phyloP scores from a whole-genome alignment of 2,888 invertebrate genomes.

The Cephonodes hylas region DNA sequence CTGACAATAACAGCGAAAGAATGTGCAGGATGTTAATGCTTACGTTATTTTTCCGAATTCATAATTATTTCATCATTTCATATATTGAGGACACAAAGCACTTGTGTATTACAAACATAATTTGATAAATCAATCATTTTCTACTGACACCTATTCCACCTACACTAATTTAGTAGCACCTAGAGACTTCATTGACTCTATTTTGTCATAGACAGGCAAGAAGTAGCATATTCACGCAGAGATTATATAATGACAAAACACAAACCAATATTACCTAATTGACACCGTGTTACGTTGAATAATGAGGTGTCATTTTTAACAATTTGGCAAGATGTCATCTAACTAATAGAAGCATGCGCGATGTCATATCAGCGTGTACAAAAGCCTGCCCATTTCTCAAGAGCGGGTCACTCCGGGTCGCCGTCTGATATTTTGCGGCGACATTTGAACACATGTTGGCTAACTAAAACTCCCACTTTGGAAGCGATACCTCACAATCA shows the following conservation, averaged over 20 bases:
- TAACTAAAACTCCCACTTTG: conserved; percentile 49
- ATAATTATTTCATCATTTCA: no score
- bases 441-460: conserved; percentile 68
- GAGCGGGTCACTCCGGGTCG: conserved; percentile 58
- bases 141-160: background rate
- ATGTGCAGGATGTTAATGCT: no score
- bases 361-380: conserved; percentile 37
- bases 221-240: background rate
- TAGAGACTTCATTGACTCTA: background rate
- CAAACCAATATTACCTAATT: background rate
- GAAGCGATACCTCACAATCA: conserved; percentile 34
- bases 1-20: no score
- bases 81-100: background rate
- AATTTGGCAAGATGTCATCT: conserved; percentile 17
- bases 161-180: background rate
- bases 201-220: conserved; percentile 5
- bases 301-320: background rate
- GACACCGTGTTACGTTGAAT: background rate
- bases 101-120: background rate
- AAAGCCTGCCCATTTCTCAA: conserved; percentile 53
- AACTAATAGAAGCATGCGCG: conserved; percentile 19
- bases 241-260: background rate
- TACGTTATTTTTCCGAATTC: no score
- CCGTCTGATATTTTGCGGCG: conserved; percentile 67
- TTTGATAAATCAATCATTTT: background rate